Base-by-base conservation (phyloP, 2,113 vertebrate species). In the Nannospalax galili region DNA sequence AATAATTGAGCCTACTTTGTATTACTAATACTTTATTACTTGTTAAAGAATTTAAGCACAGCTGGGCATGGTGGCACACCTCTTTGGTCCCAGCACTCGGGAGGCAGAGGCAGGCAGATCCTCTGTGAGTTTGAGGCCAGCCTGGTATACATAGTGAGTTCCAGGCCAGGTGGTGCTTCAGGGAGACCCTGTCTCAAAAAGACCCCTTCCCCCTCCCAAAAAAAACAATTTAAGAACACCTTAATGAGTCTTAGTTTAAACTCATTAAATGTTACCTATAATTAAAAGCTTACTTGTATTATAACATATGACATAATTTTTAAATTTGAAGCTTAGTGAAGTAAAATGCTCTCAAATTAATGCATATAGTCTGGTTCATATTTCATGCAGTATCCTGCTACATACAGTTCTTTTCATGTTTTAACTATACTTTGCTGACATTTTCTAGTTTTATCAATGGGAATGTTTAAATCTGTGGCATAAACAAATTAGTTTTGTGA, bases 31-130 rank as follows among this genome's bases (percentile, higher is more conserved):
- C 56, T 91, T 95, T 92, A 82, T 92, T 95, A 85, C 65, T 80
- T n/a, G 35, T 58, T 97, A 88, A 90, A 92, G 45, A 37, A 80
- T 92, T 94, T 93, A 94, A 94, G 84, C 42, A 80, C 26, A 85
- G 72, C 48, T 52, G n/a, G n/a, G n/a, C n/a, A n/a, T n/a, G n/a
- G n/a, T n/a, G n/a, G n/a, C n/a, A n/a, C n/a, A n/a, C n/a, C n/a
- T n/a, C n/a, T n/a, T n/a, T n/a, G n/a, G n/a, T n/a, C n/a, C n/a
- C n/a, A n/a, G n/a, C n/a, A n/a, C n/a, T n/a, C n/a, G n/a, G n/a
- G n/a, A n/a, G n/a, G n/a, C n/a, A n/a, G n/a, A n/a, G n/a, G n/a
- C n/a, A n/a, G n/a, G n/a, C n/a, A n/a, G n/a, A n/a, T n/a, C n/a
- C n/a, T n/a, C n/a, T n/a, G n/a, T n/a, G n/a, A n/a, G n/a, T n/a